Base-by-base conservation (phyloP, 2,113 vertebrate species). In the Fukomys damarensis region DNA sequence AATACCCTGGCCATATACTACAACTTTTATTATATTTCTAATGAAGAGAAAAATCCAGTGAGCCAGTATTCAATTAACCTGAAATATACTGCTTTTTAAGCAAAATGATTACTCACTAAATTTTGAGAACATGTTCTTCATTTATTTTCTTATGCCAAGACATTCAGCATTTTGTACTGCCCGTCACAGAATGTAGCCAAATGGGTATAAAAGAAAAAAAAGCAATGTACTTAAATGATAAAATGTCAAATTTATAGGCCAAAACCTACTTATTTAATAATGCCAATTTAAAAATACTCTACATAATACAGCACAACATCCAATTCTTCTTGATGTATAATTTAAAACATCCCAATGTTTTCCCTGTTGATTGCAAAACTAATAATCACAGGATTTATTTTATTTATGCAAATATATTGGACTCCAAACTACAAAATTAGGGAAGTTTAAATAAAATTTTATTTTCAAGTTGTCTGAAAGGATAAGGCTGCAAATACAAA, bases 21-120 rank as follows among this genome's bases (percentile, higher is more conserved):
- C 1, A 96, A 92, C 93, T 68, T 95, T 82, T 97, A 85, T 82
- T 96, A 94, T 97, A 95, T 95, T 97, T 77, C n/a, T 86, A 87
- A 72, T 93, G 84, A 63, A 93, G 61, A 96, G 8, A 52, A 77
- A 87, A 46, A 43, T 35, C 46, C n/a, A 74, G 26, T 65, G 24
- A 87, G 43, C 80, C 20, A 58, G 32, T 38, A 59, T 84, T 63
- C 17, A 88, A 41, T 35, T 97, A 8, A 61, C 20, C 43, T 92
- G 88, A 97, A 96, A 97, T 63, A 32, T 12, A 74, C 24, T 8
- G 61, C 0, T 65, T 41, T 61, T 66, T 97, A 72, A 93, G 11
- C n/a, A 72, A 38, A 41, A 93, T 96, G 97, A 82, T 96, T 95
- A 92, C 1, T 0, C 91, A 74, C 54, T 91, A 96, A 91, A 0